Evolutionary conservation across 2,113 vertebrate genomes (phyloP), one percentile per base, ranked within the genome.

Genomic region (Corydoras sp.): DNA sequence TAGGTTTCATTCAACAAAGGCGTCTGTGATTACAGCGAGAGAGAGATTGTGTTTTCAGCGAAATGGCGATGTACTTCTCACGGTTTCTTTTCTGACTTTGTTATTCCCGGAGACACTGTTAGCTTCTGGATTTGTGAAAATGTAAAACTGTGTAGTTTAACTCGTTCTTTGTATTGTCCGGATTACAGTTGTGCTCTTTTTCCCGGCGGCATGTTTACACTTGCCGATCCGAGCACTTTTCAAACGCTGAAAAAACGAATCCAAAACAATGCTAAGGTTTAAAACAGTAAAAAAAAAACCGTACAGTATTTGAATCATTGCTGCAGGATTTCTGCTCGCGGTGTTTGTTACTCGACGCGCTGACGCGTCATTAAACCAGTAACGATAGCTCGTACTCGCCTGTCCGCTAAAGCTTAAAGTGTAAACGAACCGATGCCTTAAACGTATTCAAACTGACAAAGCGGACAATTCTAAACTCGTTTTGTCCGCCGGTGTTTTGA

Each of bases 161-260:
- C 35, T 43, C 35, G 35, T 43, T 43, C 35, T 43, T 43, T 43
- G 51, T 14, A 2, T 18, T 50, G 35, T 15, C 58, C 62, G 50
- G 15, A 5, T 24, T 14, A 2, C 13, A 49, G 9, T 24, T 60
- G 43, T 29, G 11, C 30, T 66, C 29, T 13, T 2, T 30, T 15
- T 54, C 51, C 10, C 11, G 56, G 53, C 71, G 55, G 66, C 65
- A 58, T 73, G 64, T 74, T 67, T 48, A 62, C 9, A 55, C 50
- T 68, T 48, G 30, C 9, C 5, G 14, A 61, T 18, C 13, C 10
- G 30, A 14, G 49, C 49, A 61, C 62, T 67, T 66, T 32, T 9
- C 2, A 13, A 58, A 31, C 30, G 18, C 11, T 10, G 32, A 6
- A 5, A 5, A 51, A 35, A 35, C 43, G 9, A 15, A 43, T 53